Evolutionary conservation across 2,888 invertebrate genomes (phyloP).

Genomic region (Cryptosula pallasiana): DNA sequence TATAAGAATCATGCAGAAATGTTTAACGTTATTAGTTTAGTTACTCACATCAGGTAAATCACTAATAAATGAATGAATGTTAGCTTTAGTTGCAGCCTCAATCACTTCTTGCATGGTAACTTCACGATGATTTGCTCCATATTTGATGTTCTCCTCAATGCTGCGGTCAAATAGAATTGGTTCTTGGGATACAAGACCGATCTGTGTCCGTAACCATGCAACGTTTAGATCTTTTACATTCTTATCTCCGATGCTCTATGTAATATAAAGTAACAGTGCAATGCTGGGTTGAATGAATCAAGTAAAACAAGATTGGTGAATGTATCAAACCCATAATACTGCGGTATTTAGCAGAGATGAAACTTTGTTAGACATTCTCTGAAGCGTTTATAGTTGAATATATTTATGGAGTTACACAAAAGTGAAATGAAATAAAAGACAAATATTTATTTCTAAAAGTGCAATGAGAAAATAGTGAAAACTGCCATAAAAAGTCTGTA

Average conservation of each 20-base stretch:
- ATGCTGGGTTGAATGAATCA: no score
- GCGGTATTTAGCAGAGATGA: no score
- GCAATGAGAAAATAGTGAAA: no score
- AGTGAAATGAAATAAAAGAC: no score
- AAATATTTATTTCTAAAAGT: no score
- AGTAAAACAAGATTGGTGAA: no score
- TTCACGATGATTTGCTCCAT: conserved; percentile 73
- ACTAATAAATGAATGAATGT: conserved; percentile 77
- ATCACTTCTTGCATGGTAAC: conserved; percentile 70
- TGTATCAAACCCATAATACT: no score
- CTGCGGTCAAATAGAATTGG: conserved; percentile 82
- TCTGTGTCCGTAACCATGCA: conserved; percentile 65
- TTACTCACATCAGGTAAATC: conserved; percentile 61
- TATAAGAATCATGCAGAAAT: neutral
- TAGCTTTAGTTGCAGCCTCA: conserved; percentile 65
- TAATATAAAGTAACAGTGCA: no score
- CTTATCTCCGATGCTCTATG: conserved; percentile 42
- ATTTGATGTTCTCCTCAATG: conserved; percentile 84
- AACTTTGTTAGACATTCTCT: no score
- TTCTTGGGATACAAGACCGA: conserved; percentile 89
- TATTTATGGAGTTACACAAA: no score
- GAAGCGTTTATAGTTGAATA: no score
- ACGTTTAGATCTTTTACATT: conserved; percentile 67
- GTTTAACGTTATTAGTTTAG: neutral
- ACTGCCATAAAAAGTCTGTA: no score